Conservation (phyloP, 2,113 vertebrate genomes). For the Perca fluviatilis region DNA sequence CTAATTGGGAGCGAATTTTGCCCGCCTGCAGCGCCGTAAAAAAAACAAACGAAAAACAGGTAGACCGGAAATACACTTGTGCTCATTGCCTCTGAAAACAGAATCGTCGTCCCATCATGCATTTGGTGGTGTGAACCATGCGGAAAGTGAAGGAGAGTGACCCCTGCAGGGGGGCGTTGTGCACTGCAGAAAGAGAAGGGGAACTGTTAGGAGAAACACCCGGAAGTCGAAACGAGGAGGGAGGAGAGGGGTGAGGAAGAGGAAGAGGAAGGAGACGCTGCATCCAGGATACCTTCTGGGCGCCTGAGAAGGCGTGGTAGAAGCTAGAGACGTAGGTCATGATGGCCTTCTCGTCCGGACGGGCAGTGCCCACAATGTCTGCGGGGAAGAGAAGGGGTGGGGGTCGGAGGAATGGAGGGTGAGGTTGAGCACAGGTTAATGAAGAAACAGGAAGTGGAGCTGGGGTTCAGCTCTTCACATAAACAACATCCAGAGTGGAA, state of each 20-base stretch:
- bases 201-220: constrained; percentile 85
- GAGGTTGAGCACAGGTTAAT: constrained; percentile 54
- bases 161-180: constrained; percentile 62
- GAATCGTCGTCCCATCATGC: constrained; percentile 86
- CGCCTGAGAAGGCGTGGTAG: constrained; percentile 99
- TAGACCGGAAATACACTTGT: constrained; percentile 70
- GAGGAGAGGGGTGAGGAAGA: constrained; percentile 69
- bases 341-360: constrained; percentile 99
- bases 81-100: constrained; percentile 64
- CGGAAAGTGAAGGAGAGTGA: constrained; percentile 79
- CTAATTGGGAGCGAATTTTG: background rate
- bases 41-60: background rate
- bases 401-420: background rate
- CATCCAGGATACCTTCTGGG: constrained; percentile 98
- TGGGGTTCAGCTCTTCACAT: constrained; percentile 30
- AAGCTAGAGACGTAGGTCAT: constrained; percentile 99
- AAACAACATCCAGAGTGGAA: constrained; percentile 39
- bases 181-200: constrained; percentile 84
- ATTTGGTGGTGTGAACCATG: constrained; percentile 84
- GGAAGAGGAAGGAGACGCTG: constrained; percentile 78
- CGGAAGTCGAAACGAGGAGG: constrained; percentile 62
- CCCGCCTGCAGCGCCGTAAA: background rate
- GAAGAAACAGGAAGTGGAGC: constrained; percentile 65
- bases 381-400: constrained; percentile 62
- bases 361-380: constrained; percentile 99